phyloP scores from a whole-genome alignment of 92 coral and sea anemone genomes.

The Anthopleura xanthogrammica region DNA sequence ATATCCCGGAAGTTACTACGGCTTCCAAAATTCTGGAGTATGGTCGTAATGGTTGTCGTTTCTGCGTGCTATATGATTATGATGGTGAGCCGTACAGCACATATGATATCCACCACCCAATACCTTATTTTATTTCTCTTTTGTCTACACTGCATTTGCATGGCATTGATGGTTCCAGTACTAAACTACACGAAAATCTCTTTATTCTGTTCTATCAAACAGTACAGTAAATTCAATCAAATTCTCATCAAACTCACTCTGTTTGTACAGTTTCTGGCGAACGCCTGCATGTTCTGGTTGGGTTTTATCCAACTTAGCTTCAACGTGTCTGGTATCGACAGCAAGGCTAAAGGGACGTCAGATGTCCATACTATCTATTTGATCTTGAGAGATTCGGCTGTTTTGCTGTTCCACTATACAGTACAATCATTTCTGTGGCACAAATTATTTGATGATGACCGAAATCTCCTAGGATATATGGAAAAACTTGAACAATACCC shows the following conservation, averaged over 20 bases:
- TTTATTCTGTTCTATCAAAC: neutral
- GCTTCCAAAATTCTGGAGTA: conserved; percentile 11
- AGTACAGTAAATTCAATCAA: neutral
- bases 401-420: neutral
- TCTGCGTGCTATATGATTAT: neutral
- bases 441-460: neutral
- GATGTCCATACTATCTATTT: neutral
- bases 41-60: neutral
- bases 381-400: neutral
- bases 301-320: neutral
- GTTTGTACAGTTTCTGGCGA: neutral
- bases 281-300: neutral
- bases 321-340: neutral
- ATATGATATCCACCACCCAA: neutral
- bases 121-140: neutral
- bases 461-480: neutral
- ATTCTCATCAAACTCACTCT: neutral
- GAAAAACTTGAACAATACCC: neutral
- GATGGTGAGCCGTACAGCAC: neutral
- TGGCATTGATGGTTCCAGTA: neutral
- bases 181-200: conserved; percentile 6
- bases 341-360: neutral
- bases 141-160: neutral
- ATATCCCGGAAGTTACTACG: conserved; percentile 2
- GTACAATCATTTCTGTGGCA: conserved; percentile 1